Conservation (phyloP, 2,797 vertebrate species). For the Falco novaeseelandiae region DNA sequence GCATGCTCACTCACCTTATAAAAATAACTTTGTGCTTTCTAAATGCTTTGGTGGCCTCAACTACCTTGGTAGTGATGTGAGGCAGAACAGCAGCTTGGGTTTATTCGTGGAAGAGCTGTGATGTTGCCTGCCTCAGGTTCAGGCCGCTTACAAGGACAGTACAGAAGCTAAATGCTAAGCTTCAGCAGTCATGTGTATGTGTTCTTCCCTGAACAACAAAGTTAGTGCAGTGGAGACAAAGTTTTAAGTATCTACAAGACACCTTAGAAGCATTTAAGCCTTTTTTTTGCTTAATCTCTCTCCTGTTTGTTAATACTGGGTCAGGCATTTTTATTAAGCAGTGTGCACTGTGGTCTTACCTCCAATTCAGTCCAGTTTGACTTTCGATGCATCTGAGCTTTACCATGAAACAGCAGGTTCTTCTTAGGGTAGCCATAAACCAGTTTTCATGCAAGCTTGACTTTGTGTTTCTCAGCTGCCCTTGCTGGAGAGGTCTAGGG, state of each 20-base stretch:
- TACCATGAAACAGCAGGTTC: neutral
- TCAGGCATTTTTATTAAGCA: neutral
- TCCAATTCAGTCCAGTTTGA: neutral
- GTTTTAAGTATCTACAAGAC: neutral
- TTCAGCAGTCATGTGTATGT: neutral
- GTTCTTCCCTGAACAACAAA: neutral
- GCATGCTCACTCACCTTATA: neutral
- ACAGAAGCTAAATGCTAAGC: neutral
- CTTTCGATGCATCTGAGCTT: neutral
- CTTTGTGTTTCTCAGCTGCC: neutral
- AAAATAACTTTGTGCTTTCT: neutral
- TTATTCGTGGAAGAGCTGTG: neutral
- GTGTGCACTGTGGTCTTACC: neutral
- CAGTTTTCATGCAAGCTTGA: neutral
- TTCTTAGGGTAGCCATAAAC: neutral
- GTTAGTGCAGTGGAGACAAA: neutral
- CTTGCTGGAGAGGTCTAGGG: neutral
- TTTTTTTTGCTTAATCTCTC: neutral
- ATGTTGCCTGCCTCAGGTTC: neutral
- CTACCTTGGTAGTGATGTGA: neutral
- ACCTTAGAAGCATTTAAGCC: neutral
- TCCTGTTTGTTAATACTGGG: neutral
- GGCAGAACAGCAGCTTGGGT: neutral
- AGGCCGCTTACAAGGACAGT: no score
- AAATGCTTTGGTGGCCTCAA: neutral